Evolutionary conservation across 1,140 invertebrate genomes (phyloP).

Genomic region (Musca vetustissima): DNA sequence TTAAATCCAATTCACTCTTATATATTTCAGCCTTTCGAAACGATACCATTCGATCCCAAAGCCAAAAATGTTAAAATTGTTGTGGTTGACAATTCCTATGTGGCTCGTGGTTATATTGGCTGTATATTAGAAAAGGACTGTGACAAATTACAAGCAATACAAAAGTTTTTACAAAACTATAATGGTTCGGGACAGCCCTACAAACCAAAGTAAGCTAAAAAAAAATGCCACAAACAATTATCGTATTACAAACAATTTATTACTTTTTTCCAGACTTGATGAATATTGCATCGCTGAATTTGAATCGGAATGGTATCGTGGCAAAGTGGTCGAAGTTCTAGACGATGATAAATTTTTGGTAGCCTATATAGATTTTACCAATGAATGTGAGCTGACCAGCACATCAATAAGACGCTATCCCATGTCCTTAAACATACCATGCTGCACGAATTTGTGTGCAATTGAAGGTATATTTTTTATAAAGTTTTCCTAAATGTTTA

Average conservation of each 20-base stretch:
- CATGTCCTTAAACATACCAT: conserved; percentile 30
- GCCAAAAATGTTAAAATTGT: conserved; percentile 33
- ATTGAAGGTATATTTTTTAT: conserved; percentile 35
- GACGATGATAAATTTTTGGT: conserved; percentile 30
- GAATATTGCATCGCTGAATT: conserved; percentile 42
- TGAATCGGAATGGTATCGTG: conserved; percentile 39
- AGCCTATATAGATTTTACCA: conserved; percentile 39
- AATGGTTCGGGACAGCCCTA: conserved; percentile 29
- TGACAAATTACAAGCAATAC: conserved; percentile 30
- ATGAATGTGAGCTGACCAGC: conserved; percentile 30
- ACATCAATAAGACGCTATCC: conserved; percentile 43
- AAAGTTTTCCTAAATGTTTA: background rate
- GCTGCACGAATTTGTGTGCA: conserved; percentile 39
- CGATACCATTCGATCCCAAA: background rate
- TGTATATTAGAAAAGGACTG: conserved; percentile 33
- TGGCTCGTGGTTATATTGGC: conserved; percentile 39
- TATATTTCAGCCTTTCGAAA: conserved; percentile 27
- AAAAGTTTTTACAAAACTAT: conserved; percentile 28
- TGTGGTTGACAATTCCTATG: conserved; percentile 37
- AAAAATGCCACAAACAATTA: background rate
- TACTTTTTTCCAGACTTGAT: conserved; percentile 30
- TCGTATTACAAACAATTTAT: background rate
- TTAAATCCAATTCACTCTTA: no score
- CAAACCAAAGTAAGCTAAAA: conserved; percentile 36
- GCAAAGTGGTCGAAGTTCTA: conserved; percentile 33